Evolutionary conservation across 2,797 vertebrate genomes (phyloP), one percentile per base, ranked within the genome.

Genomic region (Diplodus sargus): DNA sequence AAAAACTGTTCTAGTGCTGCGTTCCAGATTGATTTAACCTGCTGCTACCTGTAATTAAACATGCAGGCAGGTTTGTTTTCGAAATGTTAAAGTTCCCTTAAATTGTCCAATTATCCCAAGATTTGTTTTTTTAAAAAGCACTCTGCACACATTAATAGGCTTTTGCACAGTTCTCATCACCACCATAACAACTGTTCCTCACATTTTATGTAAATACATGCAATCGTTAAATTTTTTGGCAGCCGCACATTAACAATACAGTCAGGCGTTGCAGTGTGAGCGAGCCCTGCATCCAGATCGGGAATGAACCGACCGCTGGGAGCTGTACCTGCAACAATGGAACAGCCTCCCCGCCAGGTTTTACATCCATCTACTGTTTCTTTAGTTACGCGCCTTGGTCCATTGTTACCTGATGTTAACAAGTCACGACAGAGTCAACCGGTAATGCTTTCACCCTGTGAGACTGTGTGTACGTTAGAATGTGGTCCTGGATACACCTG

Each of bases 311-410:
- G 62, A 70, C 85, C 48, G 17, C 23, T 78, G 85, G 76, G 85
- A 84, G 57, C 78, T 68, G 43, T 57, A 69, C 80, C 70, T 52
- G 64, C 43, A 89, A 75, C 65, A 83, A 79, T 61, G 12, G 39
- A 77, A 78, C 57, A 76, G 59, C 53, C 73, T 43, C 25, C 10
- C n/a, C 3, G 28, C 59, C 76, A 61, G 30, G 12, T 83, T 82
- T 87, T 76, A 78, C 54, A 83, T 59, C 54, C 67, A 74, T 76
- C 56, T 69, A 74, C 23, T 76, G 28, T 61, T 74, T 70, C 64
- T 84, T 79, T 76, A 74, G 84, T 83, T 69, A 61, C 84, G 69
- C 28, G 45, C 16, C 2, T 5, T 16, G 42, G 17, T 69, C 20
- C 60, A 76, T 43, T 72, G 62, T 64, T 59, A 20, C 48, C 34